Evolutionary conservation across 2,797 vertebrate species (phyloP), one percentile per base, ranked within the genome.

Genomic region (Gobio occitaniae): DNA sequence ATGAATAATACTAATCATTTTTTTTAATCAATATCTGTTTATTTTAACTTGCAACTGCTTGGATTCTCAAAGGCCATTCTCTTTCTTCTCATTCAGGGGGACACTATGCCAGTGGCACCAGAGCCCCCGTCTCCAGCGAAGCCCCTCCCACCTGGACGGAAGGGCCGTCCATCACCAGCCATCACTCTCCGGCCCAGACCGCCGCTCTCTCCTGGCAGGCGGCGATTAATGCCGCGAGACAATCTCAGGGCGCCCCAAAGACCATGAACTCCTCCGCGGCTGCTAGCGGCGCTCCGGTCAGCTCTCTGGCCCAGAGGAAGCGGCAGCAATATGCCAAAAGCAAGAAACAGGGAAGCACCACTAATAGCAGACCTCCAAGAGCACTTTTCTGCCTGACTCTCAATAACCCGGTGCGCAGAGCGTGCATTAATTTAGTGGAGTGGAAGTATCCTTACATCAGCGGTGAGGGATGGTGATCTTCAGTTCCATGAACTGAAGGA

Each of bases 361-460:
- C 96, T 66, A 98, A 96, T 92, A 98, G 95, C 95, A 95, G 98
- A 91, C 97, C 98, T 41, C 96, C 97, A 87, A 95, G 98, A n/a
- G 98, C 98, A 88, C 97, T 99, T 86, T 99, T 99, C 95, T 99
- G 98, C 93, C 96, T 99, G 92, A 97, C 96, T 84, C 97, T 99
- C 92, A 99, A 97, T 92, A 99, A 99, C 94, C 98, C 98, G 19
- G 96, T 99, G 93, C 96, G 98, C 95, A 97, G 97, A 95, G 98
- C 98, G 93, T 99, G 98, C 96, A 99, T 99, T 95, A 99, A 96
- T 94, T 94, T 99, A 92, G 98, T 99, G 95, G 98, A 99, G 95
- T 99, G 98, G 98, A 99, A 99, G 97, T 99, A 99, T 99, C 98
- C 97, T 99, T 96, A 93, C 13, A 25, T 83, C 74, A 76, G 47